These are phyloP conservation scores for Hormaphis cornu DNA, from an alignment of 1,140 invertebrate genomes.

Conservation along the genomic window DNA sequence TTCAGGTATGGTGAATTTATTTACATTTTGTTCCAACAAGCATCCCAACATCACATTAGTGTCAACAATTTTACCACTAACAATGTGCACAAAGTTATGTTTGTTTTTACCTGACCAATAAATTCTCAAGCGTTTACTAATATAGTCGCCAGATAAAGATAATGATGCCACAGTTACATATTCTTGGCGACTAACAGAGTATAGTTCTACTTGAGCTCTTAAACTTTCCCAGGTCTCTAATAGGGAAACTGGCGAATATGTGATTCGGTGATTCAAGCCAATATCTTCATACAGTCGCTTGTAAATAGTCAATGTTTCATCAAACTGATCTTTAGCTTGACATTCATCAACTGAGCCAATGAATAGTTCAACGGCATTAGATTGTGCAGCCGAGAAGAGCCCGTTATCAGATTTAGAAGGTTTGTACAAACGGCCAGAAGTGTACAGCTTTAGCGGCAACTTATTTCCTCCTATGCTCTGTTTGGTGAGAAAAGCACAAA, in stretches of 20 bases:
- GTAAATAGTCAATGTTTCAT: conserved; percentile 44
- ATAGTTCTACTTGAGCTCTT: conserved; percentile 55
- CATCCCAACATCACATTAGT: conserved; percentile 55
- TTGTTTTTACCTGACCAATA: conserved; percentile 48
- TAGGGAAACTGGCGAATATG: conserved; percentile 47
- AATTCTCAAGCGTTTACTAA: conserved; percentile 55
- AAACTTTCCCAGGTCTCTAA: conserved; percentile 52
- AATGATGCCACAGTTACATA: conserved; percentile 59
- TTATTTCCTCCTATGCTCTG: conserved; percentile 46
- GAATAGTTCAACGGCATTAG: conserved; percentile 51
- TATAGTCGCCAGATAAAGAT: conserved; percentile 52
- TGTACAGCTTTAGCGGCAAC: conserved; percentile 54
- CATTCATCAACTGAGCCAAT: conserved; percentile 42
- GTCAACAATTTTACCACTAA: conserved; percentile 55
- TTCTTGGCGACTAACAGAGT: conserved; percentile 47
- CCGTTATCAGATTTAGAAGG: conserved; percentile 40
- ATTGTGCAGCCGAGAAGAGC: conserved; percentile 54
- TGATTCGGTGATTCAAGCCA: conserved; percentile 53
- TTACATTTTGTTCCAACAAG: conserved; percentile 47
- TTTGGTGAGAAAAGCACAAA: conserved; percentile 55
- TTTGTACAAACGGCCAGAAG: conserved; percentile 38
- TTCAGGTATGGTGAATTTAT: conserved; percentile 7
- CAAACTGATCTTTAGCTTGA: conserved; percentile 45
- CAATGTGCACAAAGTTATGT: conserved; percentile 48
- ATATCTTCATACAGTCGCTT: conserved; percentile 49